These are phyloP conservation scores for Microcebus griseorufus DNA, from an alignment of 2,113 vertebrate genomes.

Conservation along the genomic window DNA sequence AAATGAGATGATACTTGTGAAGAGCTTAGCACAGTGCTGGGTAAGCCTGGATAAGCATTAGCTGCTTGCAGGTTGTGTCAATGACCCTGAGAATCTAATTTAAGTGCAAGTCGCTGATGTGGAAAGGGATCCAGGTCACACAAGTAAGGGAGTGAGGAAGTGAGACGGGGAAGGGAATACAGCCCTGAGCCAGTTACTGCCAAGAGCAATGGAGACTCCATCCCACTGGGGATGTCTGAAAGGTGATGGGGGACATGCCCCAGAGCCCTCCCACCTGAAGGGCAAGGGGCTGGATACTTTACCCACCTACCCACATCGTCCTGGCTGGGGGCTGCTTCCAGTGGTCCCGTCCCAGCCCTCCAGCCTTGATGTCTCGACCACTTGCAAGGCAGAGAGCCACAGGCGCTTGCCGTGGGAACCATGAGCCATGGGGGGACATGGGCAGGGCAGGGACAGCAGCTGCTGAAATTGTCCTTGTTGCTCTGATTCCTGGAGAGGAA, in stretches of 20 bases:
- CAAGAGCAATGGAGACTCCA: background rate
- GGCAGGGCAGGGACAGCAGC: background rate
- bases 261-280: background rate
- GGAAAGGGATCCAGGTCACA: background rate
- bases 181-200: accelerated
- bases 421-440: background rate
- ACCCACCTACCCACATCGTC: background rate
- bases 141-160: too few relatives aligned
- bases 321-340: background rate
- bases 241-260: background rate
- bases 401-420: accelerated
- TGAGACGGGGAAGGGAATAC: background rate
- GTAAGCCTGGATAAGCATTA: background rate
- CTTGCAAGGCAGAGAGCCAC: background rate
- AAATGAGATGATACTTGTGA: background rate
- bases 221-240: background rate
- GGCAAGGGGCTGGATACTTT: background rate
- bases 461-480: background rate
- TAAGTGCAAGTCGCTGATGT: background rate
- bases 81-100: background rate
- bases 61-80: background rate
- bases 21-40: background rate
- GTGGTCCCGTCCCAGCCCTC: too few relatives aligned
- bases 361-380: too few relatives aligned
- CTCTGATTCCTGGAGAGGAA: background rate